Conservation (phyloP, 2,113 vertebrate species). For the Saguinus imperator region DNA sequence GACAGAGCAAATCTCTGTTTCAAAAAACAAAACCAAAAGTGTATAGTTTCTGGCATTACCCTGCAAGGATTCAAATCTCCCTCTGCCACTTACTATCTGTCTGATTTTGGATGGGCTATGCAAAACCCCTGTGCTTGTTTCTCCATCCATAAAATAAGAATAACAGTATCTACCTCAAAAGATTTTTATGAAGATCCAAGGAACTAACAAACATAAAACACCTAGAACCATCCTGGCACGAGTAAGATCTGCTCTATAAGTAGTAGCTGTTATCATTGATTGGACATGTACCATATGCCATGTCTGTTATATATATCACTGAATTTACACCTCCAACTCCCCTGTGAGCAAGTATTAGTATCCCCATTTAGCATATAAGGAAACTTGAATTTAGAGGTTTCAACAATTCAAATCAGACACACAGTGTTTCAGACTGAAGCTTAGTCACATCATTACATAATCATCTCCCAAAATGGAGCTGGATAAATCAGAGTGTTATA, state of each 20-base stretch:
- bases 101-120: background rate
- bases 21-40: too few relatives aligned
- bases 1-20: too few relatives aligned
- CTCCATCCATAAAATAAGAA: conserved; percentile 1
- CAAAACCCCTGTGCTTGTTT: background rate
- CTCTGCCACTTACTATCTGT: background rate
- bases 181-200: background rate
- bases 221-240: background rate
- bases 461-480: background rate
- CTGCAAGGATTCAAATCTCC: background rate
- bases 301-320: background rate
- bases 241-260: background rate
- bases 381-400: conserved; percentile 10
- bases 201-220: background rate
- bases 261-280: background rate
- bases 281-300: background rate
- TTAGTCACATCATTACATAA: background rate
- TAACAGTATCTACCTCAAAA: background rate
- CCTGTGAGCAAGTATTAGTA: background rate
- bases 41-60: background rate
- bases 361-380: background rate
- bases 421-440: background rate
- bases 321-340: background rate
- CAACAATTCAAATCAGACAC: background rate
- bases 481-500: background rate